Conservation (phyloP, 64 coral and sea anemone genomes). For the Anthopleura sola region DNA sequence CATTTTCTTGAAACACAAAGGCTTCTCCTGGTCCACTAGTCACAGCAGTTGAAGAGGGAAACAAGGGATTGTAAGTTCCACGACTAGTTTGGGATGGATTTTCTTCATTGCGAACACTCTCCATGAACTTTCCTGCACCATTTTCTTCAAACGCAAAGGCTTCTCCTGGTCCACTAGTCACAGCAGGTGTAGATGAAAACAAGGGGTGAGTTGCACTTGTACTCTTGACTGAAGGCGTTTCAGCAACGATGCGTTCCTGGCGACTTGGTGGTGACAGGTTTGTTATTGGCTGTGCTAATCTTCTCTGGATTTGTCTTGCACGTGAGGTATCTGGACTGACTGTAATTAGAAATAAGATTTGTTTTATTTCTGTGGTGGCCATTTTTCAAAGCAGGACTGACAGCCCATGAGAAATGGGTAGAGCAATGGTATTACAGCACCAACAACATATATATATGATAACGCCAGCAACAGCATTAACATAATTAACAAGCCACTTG, state of each 20-base stretch:
- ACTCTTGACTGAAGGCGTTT: conserved; percentile 22
- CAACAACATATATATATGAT: too few relatives aligned
- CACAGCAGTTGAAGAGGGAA: conserved; percentile 35
- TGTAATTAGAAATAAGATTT: not conserved
- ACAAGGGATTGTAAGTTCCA: conserved; percentile 9
- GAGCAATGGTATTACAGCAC: too few relatives aligned
- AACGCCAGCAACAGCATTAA: too few relatives aligned
- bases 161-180: not conserved
- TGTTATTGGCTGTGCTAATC: not conserved
- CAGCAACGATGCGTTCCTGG: not conserved
- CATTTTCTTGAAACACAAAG: not conserved
- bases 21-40: not conserved
- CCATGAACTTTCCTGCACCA: not conserved
- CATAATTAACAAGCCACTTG: too few relatives aligned
- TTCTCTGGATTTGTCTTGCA: conserved; percentile 7
- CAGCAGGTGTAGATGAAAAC: conserved; percentile 42
- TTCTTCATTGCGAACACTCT: not conserved
- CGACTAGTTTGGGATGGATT: not conserved
- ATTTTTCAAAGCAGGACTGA: too few relatives aligned
- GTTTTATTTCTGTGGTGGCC: too few relatives aligned
- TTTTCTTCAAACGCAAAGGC: not conserved
- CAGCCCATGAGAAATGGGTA: too few relatives aligned
- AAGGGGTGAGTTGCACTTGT: conserved; percentile 2
- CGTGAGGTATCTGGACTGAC: not conserved
- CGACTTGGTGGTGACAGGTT: not conserved